Base-by-base conservation (phyloP, 2,113 vertebrate species). In the Melanotaenia duboulayi region DNA sequence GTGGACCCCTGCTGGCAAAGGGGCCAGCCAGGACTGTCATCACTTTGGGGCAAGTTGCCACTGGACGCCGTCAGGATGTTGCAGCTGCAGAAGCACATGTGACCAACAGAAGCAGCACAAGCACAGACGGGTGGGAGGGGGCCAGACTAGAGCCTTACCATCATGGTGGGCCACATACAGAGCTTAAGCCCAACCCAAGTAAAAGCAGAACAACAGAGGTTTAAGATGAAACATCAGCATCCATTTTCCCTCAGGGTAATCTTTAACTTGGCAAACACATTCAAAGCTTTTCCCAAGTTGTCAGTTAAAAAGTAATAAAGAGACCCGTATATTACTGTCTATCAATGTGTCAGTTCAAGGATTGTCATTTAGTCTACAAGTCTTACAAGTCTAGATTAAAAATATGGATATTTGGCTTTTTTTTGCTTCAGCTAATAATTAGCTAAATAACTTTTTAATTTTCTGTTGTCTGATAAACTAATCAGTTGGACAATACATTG, bases 81-180 rank as follows among this genome's bases (percentile, higher is more conserved):
- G 16, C 35, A 7, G 71, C 73, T 70, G 49, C 76, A 74, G 65
- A 89, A 86, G 80, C 87, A 88, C 84, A 87, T 69, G 56, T 72
- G 85, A 81, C 84, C 66, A 80, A 89, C 87, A 88, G 67, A 89
- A 88, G 81, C 83, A 81, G 86, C 74, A 75, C 44, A 86, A 90
- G 86, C 91, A 85, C n/a, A 65, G 79, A 71, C 61, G 11, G 54
- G 35, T 48, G 59, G 35, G 28, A n/a, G 35, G 50, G 59, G 78
- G 65, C 54, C 78, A 44, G 62, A 65, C 78, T 85, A 77, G 73
- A 87, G 74, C 83, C 94, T 94, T 94, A 94, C 94, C 94, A 93
- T 94, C 84, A 92, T 86, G 62, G 87, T 92, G 81, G 94, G 92
- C 93, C 94, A 94, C 90, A 91, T 92, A 93, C 80, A 90, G 85